Evolutionary conservation across 2,888 invertebrate genomes (phyloP).

Genomic region (Heteropelma amictum): DNA sequence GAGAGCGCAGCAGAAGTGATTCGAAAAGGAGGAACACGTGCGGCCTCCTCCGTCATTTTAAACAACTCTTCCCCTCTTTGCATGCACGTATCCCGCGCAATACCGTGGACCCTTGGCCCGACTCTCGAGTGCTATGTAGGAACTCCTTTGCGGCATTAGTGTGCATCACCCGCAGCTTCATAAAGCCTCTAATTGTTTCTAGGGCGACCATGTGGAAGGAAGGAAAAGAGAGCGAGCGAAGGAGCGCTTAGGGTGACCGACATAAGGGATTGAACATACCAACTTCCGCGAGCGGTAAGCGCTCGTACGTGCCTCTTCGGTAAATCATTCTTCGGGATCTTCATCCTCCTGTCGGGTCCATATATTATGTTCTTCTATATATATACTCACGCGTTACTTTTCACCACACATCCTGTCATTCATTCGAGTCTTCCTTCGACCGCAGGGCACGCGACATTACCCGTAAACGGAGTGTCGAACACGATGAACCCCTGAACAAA

Average conservation of each 20-base stretch:
- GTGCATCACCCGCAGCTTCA: constrained; percentile 57
- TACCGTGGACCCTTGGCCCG: constrained; percentile 31
- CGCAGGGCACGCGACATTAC: constrained; percentile 32
- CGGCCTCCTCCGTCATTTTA: constrained; percentile 56
- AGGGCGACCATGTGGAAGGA: constrained; percentile 54
- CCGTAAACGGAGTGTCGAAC: constrained; percentile 33
- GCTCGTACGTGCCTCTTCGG: constrained; percentile 23
- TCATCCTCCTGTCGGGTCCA: constrained; percentile 25
- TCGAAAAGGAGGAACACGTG: constrained; percentile 50
- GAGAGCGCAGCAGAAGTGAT: constrained; percentile 17
- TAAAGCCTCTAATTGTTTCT: constrained; percentile 70
- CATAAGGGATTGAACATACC: constrained; percentile 21
- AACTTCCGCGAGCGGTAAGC: background rate
- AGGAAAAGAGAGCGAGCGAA: constrained; percentile 1
- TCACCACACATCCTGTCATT: constrained; percentile 16
- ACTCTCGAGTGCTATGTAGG: constrained; percentile 49
- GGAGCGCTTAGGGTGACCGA: too few species aligned
- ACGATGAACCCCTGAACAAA: background rate
- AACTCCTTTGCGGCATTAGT: constrained; percentile 57
- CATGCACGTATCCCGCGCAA: constrained; percentile 4
- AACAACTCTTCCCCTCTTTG: constrained; percentile 53
- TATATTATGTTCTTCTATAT: background rate
- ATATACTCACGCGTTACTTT: background rate
- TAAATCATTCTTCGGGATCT: constrained; percentile 51
- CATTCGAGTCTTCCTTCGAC: background rate